phyloP scores from a whole-genome alignment of 2,797 vertebrate species.

The Arrhamphus sclerolepis region DNA sequence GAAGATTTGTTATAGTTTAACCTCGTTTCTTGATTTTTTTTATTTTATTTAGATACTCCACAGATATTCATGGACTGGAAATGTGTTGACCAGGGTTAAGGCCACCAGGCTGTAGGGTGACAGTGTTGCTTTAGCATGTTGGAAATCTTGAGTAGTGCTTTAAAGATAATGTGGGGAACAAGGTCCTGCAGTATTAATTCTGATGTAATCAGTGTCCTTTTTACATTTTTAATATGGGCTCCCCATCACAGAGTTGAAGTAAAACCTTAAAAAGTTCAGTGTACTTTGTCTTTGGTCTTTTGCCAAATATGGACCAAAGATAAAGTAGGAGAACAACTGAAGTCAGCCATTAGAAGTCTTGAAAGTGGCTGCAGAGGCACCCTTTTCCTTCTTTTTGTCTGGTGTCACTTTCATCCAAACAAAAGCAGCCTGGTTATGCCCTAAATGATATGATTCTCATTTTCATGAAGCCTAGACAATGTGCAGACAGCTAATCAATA shows the following conservation, averaged over 20 bases:
- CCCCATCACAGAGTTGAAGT: constrained; percentile 10
- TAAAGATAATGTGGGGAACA: no score
- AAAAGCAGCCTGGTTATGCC: constrained; percentile 39
- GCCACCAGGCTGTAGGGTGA: constrained; percentile 14
- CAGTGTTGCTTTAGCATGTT: no score
- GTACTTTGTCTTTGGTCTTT: constrained; percentile 54
- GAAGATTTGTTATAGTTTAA: constrained; percentile 9
- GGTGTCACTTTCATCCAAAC: constrained; percentile 48
- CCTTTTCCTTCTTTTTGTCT: constrained; percentile 28
- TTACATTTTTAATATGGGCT: not conserved
- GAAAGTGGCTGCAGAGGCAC: constrained; percentile 43
- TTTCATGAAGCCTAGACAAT: constrained; percentile 78
- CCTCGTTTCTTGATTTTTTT: constrained; percentile 17
- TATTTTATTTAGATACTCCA: constrained; percentile 10
- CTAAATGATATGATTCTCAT: constrained; percentile 64
- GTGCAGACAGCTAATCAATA: constrained; percentile 76
- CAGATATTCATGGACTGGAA: constrained; percentile 2
- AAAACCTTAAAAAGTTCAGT: constrained; percentile 27
- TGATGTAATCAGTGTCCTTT: constrained; percentile 3
- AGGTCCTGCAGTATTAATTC: not conserved
- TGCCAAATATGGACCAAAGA: constrained; percentile 30
- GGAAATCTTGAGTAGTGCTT: no score
- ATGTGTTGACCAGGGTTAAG: constrained; percentile 20
- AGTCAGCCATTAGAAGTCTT: constrained; percentile 74
- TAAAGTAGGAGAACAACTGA: constrained; percentile 62